Percentiles rank a stretch among this genome's conserved stretches.
These are phyloP conservation scores for Odontesthes bonariensis DNA, from an alignment of 2,113 vertebrate species.

Conservation along the genomic window DNA sequence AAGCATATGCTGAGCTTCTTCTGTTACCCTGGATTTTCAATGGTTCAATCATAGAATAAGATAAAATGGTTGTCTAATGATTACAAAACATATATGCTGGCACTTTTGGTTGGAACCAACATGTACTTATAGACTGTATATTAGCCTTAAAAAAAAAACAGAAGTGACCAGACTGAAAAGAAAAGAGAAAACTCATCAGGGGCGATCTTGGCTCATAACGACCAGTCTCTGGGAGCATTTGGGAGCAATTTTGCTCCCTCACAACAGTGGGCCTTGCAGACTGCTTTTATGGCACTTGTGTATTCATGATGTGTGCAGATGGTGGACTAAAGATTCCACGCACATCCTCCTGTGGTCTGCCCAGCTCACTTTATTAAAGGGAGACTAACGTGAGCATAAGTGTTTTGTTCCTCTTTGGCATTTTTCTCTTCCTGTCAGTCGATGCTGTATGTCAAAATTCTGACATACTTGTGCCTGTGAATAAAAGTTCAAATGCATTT, in stretches of 20 bases:
- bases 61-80: no score
- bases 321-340: constrained; percentile 49
- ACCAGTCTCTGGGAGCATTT: constrained; percentile 65
- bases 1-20: background rate
- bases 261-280: constrained; percentile 35
- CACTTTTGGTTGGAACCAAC: background rate
- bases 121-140: background rate
- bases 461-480: background rate
- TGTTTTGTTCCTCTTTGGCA: constrained; percentile 22
- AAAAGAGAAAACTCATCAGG: constrained; percentile 44
- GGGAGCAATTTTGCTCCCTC: constrained; percentile 70
- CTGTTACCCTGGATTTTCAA: constrained; percentile 2
- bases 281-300: constrained; percentile 63
- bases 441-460: constrained; percentile 16
- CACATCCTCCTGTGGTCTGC: constrained; percentile 52
- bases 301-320: constrained; percentile 73
- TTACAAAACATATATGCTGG: background rate
- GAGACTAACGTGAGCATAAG: constrained; percentile 31
- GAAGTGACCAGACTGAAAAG: constrained; percentile 23
- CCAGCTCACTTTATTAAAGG: constrained; percentile 62
- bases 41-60: background rate
- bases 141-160: constrained; percentile 13
- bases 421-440: constrained; percentile 36
- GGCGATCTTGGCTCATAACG: constrained; percentile 47
- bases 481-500: background rate